These are phyloP conservation scores for Trisateles emortualis DNA, from an alignment of 2,888 invertebrate species.

Conservation along the genomic window DNA sequence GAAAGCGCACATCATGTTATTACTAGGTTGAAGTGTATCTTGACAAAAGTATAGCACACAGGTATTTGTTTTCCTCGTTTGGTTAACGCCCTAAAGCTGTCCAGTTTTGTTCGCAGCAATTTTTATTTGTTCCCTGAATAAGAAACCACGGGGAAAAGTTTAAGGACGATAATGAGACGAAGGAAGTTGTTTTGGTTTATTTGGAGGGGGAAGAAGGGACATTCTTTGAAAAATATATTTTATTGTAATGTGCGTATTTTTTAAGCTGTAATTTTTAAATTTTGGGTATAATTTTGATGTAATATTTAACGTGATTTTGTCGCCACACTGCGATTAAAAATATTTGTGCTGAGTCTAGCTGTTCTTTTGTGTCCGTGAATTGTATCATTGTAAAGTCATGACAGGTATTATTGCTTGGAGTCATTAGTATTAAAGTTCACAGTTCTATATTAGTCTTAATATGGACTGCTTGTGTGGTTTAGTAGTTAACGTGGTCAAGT, in stretches of 20 bases:
- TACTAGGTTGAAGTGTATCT: not conserved
- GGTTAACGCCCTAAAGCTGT: conserved; percentile 23
- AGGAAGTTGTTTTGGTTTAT: conserved; percentile 39
- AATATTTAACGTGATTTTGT: too few relatives aligned
- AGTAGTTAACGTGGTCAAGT: too few relatives aligned
- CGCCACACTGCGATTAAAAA: too few relatives aligned
- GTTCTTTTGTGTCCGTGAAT: too few relatives aligned
- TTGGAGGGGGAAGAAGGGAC: conserved; percentile 27
- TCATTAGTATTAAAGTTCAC: too few relatives aligned
- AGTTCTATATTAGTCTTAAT: too few relatives aligned
- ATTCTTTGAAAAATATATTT: conserved; percentile 36
- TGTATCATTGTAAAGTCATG: too few relatives aligned
- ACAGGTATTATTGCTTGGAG: too few relatives aligned
- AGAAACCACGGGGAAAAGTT: conserved; percentile 39
- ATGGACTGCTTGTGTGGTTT: too few relatives aligned
- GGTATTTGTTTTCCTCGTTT: conserved; percentile 17
- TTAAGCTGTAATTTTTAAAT: not conserved
- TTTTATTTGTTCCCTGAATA: conserved; percentile 39
- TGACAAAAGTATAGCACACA: conserved; percentile 10
- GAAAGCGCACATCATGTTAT: not conserved
- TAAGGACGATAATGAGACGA: conserved; percentile 44
- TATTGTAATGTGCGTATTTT: conserved; percentile 15
- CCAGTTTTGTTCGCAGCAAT: conserved; percentile 28
- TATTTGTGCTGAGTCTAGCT: too few relatives aligned
- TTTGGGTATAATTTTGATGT: too few relatives aligned